Conservation (phyloP, 2,113 vertebrate species). For the Sinocyclocheilus anshuiensis region DNA sequence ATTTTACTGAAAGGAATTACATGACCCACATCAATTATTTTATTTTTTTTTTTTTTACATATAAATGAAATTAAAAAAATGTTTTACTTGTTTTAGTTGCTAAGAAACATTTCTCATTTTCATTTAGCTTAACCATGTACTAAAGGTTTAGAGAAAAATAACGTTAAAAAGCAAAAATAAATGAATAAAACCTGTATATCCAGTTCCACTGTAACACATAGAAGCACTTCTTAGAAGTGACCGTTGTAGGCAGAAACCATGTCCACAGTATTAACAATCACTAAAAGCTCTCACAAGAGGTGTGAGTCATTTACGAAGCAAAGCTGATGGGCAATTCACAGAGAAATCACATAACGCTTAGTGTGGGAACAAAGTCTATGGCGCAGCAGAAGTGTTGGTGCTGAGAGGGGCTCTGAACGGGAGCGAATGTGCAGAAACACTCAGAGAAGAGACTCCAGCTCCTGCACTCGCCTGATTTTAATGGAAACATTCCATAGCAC, state of each 20-base stretch:
- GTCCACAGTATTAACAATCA: not conserved
- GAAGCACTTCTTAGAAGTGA: not conserved
- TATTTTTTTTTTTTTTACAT: not conserved
- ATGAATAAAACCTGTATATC: not conserved
- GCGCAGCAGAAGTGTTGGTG: not conserved
- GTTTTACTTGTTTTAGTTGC: no score
- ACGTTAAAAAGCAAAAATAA: no score
- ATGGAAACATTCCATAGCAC: constrained; percentile 56
- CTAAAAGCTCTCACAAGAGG: not conserved
- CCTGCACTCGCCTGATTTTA: constrained; percentile 36
- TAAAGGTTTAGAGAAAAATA: no score
- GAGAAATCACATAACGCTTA: not conserved
- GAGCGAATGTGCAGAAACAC: constrained; percentile 10
- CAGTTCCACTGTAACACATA: not conserved
- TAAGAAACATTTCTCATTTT: no score
- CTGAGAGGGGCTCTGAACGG: not conserved
- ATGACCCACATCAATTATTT: not conserved
- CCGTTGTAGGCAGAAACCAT: no score
- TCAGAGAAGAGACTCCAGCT: not conserved
- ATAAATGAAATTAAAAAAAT: no score
- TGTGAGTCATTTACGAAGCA: not conserved
- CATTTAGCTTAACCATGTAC: no score
- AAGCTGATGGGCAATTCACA: not conserved
- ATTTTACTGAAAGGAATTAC: not conserved
- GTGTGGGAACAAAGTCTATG: not conserved